Percentiles rank a stretch among this genome's conserved stretches.
Evolutionary conservation across 2,113 vertebrate species (phyloP).

Genomic region (Sorex araneus): DNA sequence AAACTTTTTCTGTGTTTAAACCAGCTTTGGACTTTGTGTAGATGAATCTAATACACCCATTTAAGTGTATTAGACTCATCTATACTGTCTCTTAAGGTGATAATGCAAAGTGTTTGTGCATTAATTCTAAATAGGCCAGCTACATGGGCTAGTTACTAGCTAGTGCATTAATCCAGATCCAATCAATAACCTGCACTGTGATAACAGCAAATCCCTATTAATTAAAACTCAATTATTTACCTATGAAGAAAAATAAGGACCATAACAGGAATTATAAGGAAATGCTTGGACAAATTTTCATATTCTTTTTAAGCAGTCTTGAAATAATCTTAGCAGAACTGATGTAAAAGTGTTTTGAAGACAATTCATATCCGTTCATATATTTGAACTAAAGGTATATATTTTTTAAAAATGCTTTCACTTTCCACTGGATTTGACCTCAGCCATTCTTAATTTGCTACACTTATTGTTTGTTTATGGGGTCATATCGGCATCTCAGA

Average conservation of each 20-base stretch:
- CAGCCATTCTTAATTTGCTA: slow-evolving; percentile 22
- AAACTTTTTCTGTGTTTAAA: slow-evolving; percentile 12
- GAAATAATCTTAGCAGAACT: slow-evolving; percentile 54
- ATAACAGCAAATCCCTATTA: background rate
- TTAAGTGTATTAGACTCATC: background rate
- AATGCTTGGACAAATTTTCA: slow-evolving; percentile 50
- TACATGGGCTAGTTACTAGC: background rate
- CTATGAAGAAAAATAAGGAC: slow-evolving; percentile 48
- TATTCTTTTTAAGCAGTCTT: slow-evolving; percentile 60
- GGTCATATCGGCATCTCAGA: no score
- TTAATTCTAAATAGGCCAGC: slow-evolving; percentile 47
- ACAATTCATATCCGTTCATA: background rate
- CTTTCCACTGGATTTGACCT: background rate
- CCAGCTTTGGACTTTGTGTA: no score
- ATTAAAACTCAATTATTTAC: slow-evolving; percentile 43
- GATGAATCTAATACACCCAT: no score
- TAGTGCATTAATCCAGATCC: slow-evolving; percentile 49
- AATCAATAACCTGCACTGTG: slow-evolving; percentile 50
- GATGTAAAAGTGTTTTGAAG: slow-evolving; percentile 16
- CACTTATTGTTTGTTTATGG: background rate
- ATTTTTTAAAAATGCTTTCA: slow-evolving; percentile 56
- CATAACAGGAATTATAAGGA: slow-evolving; percentile 1
- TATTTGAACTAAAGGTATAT: slow-evolving; percentile 28
- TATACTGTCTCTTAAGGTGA: slow-evolving; percentile 2
- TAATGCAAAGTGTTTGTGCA: background rate